Base-by-base conservation (phyloP, 2,888 invertebrate genomes). In the Heliconius charithonia region DNA sequence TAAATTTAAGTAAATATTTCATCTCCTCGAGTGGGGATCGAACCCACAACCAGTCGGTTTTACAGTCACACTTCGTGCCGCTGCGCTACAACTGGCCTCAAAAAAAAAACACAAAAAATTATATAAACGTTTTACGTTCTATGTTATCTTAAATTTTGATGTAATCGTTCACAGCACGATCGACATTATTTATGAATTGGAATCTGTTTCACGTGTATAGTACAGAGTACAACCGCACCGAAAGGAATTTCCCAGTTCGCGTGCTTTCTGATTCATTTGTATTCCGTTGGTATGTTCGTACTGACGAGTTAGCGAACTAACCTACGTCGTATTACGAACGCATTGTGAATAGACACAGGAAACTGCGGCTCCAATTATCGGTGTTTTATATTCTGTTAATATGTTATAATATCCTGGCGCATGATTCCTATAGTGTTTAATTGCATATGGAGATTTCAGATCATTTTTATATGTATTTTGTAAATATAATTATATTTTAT, bases 251-350 rank as follows among this genome's bases (percentile, higher is more conserved):
- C 91, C 92, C 92, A 87, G 88, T 90, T 90, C 85, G 88, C 89
- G 88, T 89, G 90, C 89, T 90, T 92, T 91, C 90, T 91, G 93
- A 92, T 89, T 93, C 91, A 94, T 94, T 93, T 90, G 91, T 92
- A 93, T 94, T 91, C 93, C 82, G 85, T 83, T 85, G 78, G 76
- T 81, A 84, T 74, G 79, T 81, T 86, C 82, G 83, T 81, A 74
- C 77, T 74, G 86, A 83, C 84, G 83, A 86, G 85, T 87, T 89
- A 87, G 88, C 87, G 85, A 85, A 88, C 85, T 87, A 85, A 87
- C 82, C 82, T 86, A 87, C 87, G 87, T 87, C 86, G 88, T 86
- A 81, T 79, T 80, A 73, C 79, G 81, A 81, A 81, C 78, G 80
- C 81, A 81, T 81, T 85, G 82, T 84, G 83, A 84, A 81, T 84